Conservation (phyloP, 2,113 vertebrate genomes). For the Phalacrocorax carbo region DNA sequence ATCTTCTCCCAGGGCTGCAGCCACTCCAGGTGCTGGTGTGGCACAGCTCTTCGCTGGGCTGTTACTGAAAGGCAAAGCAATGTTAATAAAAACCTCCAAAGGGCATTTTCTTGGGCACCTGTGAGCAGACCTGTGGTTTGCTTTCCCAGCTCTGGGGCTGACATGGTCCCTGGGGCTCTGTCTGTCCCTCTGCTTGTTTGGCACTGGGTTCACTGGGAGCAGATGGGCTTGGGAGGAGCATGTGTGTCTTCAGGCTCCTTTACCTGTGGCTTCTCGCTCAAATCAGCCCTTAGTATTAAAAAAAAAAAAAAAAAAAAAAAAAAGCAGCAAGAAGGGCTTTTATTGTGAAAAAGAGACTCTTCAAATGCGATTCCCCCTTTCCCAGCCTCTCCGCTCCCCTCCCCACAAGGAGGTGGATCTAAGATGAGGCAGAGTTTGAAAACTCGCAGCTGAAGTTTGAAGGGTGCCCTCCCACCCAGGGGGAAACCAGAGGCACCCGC, state of each 20-base stretch:
- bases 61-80: neutral
- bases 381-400: constrained; percentile 43
- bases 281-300: neutral
- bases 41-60: neutral
- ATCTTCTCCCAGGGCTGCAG: neutral
- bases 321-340: constrained; percentile 46
- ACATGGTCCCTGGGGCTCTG: neutral
- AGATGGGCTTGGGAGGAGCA: neutral
- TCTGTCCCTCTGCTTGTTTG: neutral
- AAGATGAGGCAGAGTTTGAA: constrained; percentile 45
- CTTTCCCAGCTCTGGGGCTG: neutral
- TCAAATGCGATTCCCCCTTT: neutral
- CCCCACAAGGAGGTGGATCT: constrained; percentile 54
- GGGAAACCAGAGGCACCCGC: rapidly evolving
- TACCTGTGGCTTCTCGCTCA: neutral
- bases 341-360: constrained; percentile 69
- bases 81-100: neutral
- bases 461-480: neutral
- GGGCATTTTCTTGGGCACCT: neutral
- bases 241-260: neutral
- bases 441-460: neutral
- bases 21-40: neutral
- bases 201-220: rapidly evolving
- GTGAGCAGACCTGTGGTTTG: rapidly evolving
- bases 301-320: neutral